These are phyloP conservation scores for Brienomyrus longianalis DNA, from an alignment of 2,113 vertebrate genomes.

Conservation along the genomic window DNA sequence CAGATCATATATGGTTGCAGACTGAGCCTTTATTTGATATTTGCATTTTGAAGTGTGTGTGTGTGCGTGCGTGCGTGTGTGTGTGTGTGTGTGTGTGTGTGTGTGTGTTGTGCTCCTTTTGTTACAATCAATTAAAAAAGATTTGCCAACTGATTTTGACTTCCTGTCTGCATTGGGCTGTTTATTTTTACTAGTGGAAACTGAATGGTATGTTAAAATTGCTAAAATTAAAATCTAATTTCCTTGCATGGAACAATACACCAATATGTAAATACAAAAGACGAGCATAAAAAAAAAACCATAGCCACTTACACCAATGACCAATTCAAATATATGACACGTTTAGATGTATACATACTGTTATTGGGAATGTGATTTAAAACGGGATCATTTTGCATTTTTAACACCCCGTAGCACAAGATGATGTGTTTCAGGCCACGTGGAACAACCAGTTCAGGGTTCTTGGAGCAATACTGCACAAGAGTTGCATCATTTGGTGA, in stretches of 20 bases:
- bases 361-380: neutral
- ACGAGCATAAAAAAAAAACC: neutral
- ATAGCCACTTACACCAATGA: neutral
- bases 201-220: neutral
- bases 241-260: neutral
- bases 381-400: neutral
- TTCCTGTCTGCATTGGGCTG: neutral
- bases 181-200: neutral
- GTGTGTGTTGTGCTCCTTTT: constrained; percentile 22
- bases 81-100: neutral
- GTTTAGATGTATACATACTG: neutral
- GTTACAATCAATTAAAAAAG: constrained; percentile 67
- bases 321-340: neutral
- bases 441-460: neutral
- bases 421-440: neutral
- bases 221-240: neutral
- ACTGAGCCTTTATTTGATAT: constrained; percentile 88
- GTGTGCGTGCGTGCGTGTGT: neutral
- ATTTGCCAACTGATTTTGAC: constrained; percentile 35
- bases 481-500: neutral
- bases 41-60: constrained; percentile 78
- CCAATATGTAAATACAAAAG: neutral
- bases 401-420: neutral
- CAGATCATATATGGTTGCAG: constrained; percentile 75
- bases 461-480: neutral